Evolutionary conservation across 2,888 invertebrate species (phyloP), one percentile per base, ranked within the genome.

Genomic region (Pristionchus exspectatus): DNA sequence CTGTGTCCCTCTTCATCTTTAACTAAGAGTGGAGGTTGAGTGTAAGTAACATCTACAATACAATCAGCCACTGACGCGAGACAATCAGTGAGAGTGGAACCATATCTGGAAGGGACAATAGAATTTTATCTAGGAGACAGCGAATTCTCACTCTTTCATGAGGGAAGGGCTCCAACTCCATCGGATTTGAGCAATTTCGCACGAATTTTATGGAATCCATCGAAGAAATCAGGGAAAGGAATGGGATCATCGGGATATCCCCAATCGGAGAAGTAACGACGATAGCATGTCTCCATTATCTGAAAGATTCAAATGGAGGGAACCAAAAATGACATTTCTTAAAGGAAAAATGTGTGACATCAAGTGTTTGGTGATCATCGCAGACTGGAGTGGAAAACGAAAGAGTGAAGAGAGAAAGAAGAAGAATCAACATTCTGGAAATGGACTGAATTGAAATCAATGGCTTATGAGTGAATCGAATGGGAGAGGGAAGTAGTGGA

Each of bases 141-240:
- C 12, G 10, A 69, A 12, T 12, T 14, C 33, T 12, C 10, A 72
- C 72, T 72, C 33, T 30, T 72, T 72, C 72, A 72, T 72, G 33
- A 33, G 14, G 30, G 30, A 30, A 72, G 33, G 0, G 72, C 72
- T 33, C 30, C 72, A 7, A 72, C 72, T 72, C 72, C 72, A 33
- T 72, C 72, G 4, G 72, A 72, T 72, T 72, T 72, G 33, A 72
- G 72, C 14, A 72, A 30, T 33, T 33, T 72, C 33, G 9, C 3
- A 5, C 72, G 72, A 72, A 30, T 72, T 18, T 30, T 72, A 21
- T 72, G 72, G 72, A 72, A 72, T 30, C 72, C 33, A 72, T 72
- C 72, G 72, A 72, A 72, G 72, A 72, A 72, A 33, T 72, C 72
- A 24, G 72, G 72, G 33, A 72, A 33, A 21, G 72, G 72, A 72